Conservation (phyloP, 2,888 invertebrate species). For the Glomeris marginata region DNA sequence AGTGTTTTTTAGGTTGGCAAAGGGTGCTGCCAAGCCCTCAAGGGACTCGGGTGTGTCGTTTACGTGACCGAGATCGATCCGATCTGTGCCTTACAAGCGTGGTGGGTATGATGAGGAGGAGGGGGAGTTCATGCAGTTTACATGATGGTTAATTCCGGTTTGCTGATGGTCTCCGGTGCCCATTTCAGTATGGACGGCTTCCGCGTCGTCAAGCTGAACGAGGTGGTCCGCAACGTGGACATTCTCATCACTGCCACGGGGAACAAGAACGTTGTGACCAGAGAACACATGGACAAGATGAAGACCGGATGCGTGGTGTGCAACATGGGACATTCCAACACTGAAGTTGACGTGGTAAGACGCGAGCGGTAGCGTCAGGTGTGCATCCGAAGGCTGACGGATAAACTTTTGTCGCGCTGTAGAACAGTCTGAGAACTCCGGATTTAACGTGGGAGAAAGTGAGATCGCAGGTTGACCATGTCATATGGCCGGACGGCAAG, state of each 20-base stretch:
- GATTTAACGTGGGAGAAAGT: conserved; percentile 96
- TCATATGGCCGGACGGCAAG: conserved; percentile 96
- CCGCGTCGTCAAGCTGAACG: conserved; percentile 83
- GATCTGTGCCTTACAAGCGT: conserved; percentile 91
- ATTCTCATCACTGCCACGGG: conserved; percentile 93
- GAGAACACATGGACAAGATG: conserved; percentile 93
- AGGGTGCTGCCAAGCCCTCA: conserved; percentile 87
- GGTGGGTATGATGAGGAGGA: conserved; percentile 34
- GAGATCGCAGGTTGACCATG: conserved; percentile 93
- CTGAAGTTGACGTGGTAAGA: conserved; percentile 76
- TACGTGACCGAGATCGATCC: conserved; percentile 93
- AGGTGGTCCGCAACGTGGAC: conserved; percentile 81
- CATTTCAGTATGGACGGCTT: conserved; percentile 87
- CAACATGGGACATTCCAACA: conserved; percentile 96
- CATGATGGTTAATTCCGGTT: background rate
- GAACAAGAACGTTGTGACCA: conserved; percentile 88
- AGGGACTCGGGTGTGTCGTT: conserved; percentile 86
- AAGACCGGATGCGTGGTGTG: conserved; percentile 89
- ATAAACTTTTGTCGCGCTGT: conserved; percentile 9
- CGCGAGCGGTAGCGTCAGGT: background rate
- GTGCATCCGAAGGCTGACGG: background rate
- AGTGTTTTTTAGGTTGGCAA: conserved; percentile 54
- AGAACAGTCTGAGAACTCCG: conserved; percentile 79
- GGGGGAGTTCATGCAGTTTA: background rate
- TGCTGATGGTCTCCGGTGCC: background rate